Conservation (phyloP, 2,888 invertebrate genomes). For the Dolomedes plantarius region DNA sequence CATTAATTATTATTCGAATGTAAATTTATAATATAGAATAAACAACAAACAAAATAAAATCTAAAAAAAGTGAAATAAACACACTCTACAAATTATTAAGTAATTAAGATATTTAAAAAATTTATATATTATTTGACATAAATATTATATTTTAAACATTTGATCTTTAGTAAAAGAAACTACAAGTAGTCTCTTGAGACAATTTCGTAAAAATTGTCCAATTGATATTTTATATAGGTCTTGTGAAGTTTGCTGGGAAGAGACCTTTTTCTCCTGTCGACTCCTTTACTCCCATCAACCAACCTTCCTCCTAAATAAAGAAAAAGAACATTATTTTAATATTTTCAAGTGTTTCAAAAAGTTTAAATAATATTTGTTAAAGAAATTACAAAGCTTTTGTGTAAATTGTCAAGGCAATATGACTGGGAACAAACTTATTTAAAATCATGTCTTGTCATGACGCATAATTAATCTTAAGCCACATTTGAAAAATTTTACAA, state of each 20-base stretch:
- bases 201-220: background rate
- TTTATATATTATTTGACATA: background rate
- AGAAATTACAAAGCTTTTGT: too few species aligned
- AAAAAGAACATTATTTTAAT: constrained; percentile 74
- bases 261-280: constrained; percentile 92
- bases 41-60: background rate
- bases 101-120: background rate
- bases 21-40: background rate
- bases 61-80: constrained; percentile 1
- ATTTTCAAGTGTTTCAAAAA: too few species aligned
- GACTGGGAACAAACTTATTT: too few species aligned
- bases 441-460: too few species aligned
- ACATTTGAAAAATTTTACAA: too few species aligned
- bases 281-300: constrained; percentile 97
- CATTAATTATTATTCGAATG: too few species aligned
- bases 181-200: background rate
- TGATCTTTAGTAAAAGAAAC: background rate
- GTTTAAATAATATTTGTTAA: too few species aligned
- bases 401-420: too few species aligned
- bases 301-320: constrained; percentile 99
- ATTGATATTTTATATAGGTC: constrained; percentile 52
- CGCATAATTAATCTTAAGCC: too few species aligned
- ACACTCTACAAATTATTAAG: constrained; percentile 13
- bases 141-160: background rate
- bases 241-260: constrained; percentile 99